A percentile compares a stretch with the other conserved stretches of the same genome.
Conservation (phyloP, 2,797 vertebrate genomes). For the Loris lydekkerianus region DNA sequence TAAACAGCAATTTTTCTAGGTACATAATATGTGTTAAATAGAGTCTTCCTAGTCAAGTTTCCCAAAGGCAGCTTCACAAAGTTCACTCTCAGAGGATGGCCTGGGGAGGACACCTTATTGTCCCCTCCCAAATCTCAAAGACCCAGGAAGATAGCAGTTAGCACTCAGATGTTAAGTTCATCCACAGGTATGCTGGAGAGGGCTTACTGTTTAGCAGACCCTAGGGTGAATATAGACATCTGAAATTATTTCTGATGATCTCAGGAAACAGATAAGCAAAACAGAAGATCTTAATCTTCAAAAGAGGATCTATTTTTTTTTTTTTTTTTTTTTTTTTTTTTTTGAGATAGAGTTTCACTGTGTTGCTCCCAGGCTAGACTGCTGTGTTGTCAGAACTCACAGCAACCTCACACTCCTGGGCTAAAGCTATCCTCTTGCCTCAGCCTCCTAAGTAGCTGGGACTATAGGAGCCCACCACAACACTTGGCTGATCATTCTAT, state of each 20-base stretch:
- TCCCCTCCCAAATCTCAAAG: not conserved
- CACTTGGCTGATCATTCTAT: too few species aligned
- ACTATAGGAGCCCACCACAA: too few species aligned
- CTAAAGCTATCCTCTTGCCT: too few species aligned
- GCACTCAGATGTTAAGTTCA: not conserved
- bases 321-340: too few species aligned
- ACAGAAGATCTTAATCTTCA: not conserved
- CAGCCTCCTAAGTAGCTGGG: too few species aligned
- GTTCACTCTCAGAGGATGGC: not conserved
- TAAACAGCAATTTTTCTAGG: not conserved
- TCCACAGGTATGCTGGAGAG: rapidly evolving
- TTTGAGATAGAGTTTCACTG: too few species aligned
- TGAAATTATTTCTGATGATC: not conserved
- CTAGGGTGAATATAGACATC: not conserved
- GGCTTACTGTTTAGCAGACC: not conserved
- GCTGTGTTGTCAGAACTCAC: too few species aligned
- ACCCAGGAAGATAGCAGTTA: not conserved
- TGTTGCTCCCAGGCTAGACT: too few species aligned
- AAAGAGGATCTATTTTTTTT: not conserved
- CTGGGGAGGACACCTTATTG: not conserved
- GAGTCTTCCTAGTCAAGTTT: not conserved
- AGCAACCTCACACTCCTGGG: too few species aligned
- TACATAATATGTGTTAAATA: not conserved
- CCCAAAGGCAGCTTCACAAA: not conserved
- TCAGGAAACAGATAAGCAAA: not conserved